Base-by-base conservation (phyloP, 2,888 invertebrate species). In the Drosophila testacea region DNA sequence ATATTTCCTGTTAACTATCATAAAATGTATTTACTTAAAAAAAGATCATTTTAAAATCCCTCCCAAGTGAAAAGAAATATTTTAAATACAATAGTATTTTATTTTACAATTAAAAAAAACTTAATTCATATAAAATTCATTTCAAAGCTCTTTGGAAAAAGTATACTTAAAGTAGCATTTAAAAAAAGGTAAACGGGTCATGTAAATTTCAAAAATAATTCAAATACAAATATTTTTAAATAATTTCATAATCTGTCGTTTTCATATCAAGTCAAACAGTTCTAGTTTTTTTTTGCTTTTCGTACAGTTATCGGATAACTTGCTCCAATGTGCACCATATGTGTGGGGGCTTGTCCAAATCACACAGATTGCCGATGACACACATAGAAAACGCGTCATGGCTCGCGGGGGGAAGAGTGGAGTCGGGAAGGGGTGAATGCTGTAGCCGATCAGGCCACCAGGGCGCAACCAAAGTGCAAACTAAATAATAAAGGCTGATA, bases 401-500 rank as follows among this genome's bases (percentile, higher is more conserved):
- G 11, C 4, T 11, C 10, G 16, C 10, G 16, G 30, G 11, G 11
- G 11, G 6, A 10, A 4, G 36, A 16, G 3, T 30, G 27, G n/a
- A 38, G 10, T 10, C 4, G 11, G 16, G 16, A 7, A 6, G 41
- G 36, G 9, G 16, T 6, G 50, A 6, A 10, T 27, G 10, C 27
- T 36, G 32, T 30, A 41, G 46, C 5, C 50, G 76, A 76, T 76
- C 76, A 76, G 71, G 71, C 75, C 76, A 76, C 70, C 76, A 38
- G 55, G 64, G 63, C 39, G 51, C 51, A 54, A 39, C 27, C 47
- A 57, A 64, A 71, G 69, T 55, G 56, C 63, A 60, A 32, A 36
- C 39, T 7, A 30, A 22, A 32, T 6, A 32, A 32, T 6, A 32
- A 41, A 42, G 42, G 42, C 44, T 76, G 76, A 76, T 76, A 76